These are phyloP conservation scores for Griposia aprilina DNA, from an alignment of 2,888 invertebrate species.

Conservation along the genomic window DNA sequence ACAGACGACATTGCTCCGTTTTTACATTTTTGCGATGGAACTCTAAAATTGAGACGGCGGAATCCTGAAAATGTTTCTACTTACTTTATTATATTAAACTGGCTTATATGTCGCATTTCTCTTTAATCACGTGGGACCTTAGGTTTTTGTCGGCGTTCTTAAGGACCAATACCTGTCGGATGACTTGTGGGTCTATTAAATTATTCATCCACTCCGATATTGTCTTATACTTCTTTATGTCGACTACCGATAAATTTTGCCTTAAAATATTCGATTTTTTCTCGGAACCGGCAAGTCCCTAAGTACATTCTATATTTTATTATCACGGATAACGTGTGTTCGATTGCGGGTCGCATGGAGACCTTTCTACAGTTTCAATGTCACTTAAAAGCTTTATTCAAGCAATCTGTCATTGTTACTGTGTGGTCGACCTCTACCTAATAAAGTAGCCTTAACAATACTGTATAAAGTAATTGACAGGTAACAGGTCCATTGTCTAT, in stretches of 20 bases:
- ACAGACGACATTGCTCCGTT: slow-evolving; percentile 53
- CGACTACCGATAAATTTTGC: not conserved
- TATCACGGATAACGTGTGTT: slow-evolving; percentile 16
- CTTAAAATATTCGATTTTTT: not conserved
- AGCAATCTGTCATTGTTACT: slow-evolving; percentile 35
- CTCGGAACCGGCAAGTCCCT: not conserved
- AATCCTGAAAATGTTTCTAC: slow-evolving; percentile 54
- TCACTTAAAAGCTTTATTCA: slow-evolving; percentile 27
- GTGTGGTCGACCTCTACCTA: slow-evolving; percentile 4
- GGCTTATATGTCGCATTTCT: slow-evolving; percentile 28
- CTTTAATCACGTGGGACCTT: slow-evolving; percentile 28
- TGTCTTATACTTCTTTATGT: slow-evolving; percentile 22
- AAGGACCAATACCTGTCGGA: slow-evolving; percentile 35
- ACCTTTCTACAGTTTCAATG: slow-evolving; percentile 3
- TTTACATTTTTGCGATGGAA: slow-evolving; percentile 57
- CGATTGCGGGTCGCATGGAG: not conserved
- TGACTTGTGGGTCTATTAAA: slow-evolving; percentile 41
- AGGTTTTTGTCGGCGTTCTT: slow-evolving; percentile 19
- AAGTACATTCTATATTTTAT: slow-evolving; percentile 2
- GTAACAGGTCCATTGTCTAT: slow-evolving; percentile 41
- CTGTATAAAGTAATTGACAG: slow-evolving; percentile 55
- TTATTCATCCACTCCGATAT: slow-evolving; percentile 42
- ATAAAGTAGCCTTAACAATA: slow-evolving; percentile 12
- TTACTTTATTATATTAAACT: slow-evolving; percentile 52
- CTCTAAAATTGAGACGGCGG: slow-evolving; percentile 47